Evolutionary conservation across 2,888 invertebrate species (phyloP).

Genomic region (Lepeophtheirus nordmannii): DNA sequence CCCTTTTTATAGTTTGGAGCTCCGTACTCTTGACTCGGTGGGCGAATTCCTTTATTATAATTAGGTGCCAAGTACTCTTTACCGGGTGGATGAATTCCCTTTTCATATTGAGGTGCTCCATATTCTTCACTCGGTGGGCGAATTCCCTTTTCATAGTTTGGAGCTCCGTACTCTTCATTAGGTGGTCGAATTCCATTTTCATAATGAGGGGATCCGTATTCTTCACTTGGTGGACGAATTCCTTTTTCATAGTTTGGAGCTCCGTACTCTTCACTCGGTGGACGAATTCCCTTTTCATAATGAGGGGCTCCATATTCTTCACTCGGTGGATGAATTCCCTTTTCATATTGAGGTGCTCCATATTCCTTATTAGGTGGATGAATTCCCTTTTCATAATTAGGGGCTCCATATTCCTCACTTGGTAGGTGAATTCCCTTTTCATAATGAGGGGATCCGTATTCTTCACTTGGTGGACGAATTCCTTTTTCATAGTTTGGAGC

Average conservation of each 20-base stretch:
- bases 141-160: neutral
- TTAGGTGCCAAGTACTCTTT: neutral
- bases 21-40: neutral
- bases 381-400: neutral
- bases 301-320: neutral
- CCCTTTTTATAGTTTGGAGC: neutral
- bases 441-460: neutral
- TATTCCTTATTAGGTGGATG: constrained; percentile 5
- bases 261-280: neutral
- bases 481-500: neutral
- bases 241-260: neutral
- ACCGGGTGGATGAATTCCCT: neutral
- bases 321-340: neutral
- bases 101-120: neutral
- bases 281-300: neutral
- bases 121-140: neutral
- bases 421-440: neutral
- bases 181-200: neutral
- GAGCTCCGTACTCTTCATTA: neutral
- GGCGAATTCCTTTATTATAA: neutral
- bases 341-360: neutral
- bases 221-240: neutral
- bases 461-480: constrained; percentile 4
- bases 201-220: neutral
- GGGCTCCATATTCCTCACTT: neutral